Percentiles rank a stretch among this genome's conserved stretches.
These are phyloP conservation scores for Ceyx melanurus DNA, from an alignment of 2,113 vertebrate species.

Conservation along the genomic window DNA sequence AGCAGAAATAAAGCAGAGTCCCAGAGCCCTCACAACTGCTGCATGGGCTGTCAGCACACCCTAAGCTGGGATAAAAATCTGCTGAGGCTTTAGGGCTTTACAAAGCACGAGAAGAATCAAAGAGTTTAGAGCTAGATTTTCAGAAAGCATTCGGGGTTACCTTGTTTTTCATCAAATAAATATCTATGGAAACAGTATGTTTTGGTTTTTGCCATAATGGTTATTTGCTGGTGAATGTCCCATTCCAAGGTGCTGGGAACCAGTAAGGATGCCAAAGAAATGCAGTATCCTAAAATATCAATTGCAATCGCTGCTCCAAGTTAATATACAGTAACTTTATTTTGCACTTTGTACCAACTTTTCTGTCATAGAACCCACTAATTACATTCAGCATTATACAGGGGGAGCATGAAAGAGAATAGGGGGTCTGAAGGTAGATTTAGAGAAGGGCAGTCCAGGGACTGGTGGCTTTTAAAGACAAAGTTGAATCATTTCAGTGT, in stretches of 20 bases:
- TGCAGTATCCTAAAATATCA: not conserved
- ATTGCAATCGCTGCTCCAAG: not conserved
- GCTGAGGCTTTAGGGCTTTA: not conserved
- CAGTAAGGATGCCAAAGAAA: not conserved
- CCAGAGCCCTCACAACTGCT: not conserved
- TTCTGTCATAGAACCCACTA: not conserved
- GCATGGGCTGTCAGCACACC: not conserved
- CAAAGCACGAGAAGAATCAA: not conserved
- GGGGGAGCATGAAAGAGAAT: not conserved
- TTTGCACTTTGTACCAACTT: not conserved
- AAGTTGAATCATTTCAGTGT: not conserved
- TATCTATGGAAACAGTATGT: too few relatives aligned
- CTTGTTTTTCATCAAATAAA: not conserved
- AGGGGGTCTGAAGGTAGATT: not conserved
- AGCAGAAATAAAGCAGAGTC: not conserved
- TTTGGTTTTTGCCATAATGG: not conserved
- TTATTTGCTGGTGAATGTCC: not conserved
- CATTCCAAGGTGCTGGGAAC: not conserved
- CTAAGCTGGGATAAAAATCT: not conserved
- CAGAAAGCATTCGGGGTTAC: not conserved
- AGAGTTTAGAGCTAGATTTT: not conserved
- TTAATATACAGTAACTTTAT: not conserved
- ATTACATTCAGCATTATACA: not conserved
- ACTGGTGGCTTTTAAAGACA: not conserved
- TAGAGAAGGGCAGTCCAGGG: not conserved